These are phyloP conservation scores for Micromussa lordhowensis DNA, from an alignment of 92 coral and sea anemone species.

Conservation along the genomic window DNA sequence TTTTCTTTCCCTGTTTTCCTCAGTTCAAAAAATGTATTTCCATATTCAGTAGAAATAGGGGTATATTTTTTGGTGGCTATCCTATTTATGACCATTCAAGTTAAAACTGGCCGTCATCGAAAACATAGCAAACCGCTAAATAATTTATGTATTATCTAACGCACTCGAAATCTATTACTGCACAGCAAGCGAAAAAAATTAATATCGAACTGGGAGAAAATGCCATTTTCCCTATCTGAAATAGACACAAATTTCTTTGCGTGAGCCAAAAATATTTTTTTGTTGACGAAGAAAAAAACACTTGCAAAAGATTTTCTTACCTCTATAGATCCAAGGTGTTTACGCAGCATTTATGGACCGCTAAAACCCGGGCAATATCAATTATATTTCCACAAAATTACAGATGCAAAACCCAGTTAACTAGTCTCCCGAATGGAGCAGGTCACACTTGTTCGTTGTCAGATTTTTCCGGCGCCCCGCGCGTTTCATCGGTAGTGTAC, in stretches of 20 bases:
- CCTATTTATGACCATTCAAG: neutral
- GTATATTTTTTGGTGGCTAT: neutral
- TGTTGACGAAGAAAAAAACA: neutral
- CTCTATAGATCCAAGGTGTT: neutral
- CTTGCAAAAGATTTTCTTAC: neutral
- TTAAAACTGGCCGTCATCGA: conserved; percentile 1
- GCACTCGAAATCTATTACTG: neutral
- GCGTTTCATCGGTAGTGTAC: neutral
- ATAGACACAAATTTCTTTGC: neutral
- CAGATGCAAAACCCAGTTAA: neutral
- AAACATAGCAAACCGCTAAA: conserved; percentile 4
- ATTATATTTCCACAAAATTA: neutral
- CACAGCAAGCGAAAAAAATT: neutral
- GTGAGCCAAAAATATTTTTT: neutral
- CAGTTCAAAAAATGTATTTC: neutral
- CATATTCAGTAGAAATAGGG: neutral
- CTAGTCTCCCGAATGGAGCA: no score
- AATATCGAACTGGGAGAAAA: neutral
- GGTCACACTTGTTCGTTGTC: neutral
- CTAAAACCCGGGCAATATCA: neutral
- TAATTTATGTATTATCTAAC: conserved; percentile 19
- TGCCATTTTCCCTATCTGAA: neutral
- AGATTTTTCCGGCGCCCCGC: neutral
- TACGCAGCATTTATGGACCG: neutral
- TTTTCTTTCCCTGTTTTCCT: neutral